Conservation (phyloP, 2,797 vertebrate species). For the Sebastes aleutianus region DNA sequence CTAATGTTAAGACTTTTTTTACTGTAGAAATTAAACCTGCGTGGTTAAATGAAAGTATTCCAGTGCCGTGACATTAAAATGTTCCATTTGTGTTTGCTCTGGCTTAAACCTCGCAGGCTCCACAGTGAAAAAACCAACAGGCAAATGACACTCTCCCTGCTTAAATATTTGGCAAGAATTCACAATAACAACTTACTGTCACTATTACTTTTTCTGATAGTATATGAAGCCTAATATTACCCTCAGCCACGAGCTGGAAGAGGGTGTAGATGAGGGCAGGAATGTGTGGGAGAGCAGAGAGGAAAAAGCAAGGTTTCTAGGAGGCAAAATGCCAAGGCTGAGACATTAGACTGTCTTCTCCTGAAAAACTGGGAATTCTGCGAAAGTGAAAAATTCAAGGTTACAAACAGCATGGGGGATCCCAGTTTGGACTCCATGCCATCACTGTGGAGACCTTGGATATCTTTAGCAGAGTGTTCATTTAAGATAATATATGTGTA, state of each 20-base stretch:
- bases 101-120: not conserved
- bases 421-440: not conserved
- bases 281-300: constrained; percentile 67
- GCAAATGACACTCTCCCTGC: constrained; percentile 12
- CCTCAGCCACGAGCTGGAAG: constrained; percentile 24
- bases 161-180: constrained; percentile 30
- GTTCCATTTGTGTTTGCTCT: constrained; percentile 6
- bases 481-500: not conserved
- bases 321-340: constrained; percentile 73
- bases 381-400: constrained; percentile 69
- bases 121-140: constrained; percentile 5
- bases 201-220: constrained; percentile 15
- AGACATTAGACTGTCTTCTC: constrained; percentile 54
- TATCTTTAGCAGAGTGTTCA: not conserved
- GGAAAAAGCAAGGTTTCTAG: constrained; percentile 64
- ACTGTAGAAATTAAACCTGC: not conserved
- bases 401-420: constrained; percentile 42
- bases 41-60: not conserved
- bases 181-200: constrained; percentile 15
- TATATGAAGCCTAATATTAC: constrained; percentile 36
- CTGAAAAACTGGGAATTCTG: constrained; percentile 51
- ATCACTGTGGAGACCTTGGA: not conserved
- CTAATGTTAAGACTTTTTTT: not conserved
- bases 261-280: constrained; percentile 56
- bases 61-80: constrained; percentile 10